Evolutionary conservation across 1,140 invertebrate genomes (phyloP).

Genomic region (Ceratosolen solmsi): DNA sequence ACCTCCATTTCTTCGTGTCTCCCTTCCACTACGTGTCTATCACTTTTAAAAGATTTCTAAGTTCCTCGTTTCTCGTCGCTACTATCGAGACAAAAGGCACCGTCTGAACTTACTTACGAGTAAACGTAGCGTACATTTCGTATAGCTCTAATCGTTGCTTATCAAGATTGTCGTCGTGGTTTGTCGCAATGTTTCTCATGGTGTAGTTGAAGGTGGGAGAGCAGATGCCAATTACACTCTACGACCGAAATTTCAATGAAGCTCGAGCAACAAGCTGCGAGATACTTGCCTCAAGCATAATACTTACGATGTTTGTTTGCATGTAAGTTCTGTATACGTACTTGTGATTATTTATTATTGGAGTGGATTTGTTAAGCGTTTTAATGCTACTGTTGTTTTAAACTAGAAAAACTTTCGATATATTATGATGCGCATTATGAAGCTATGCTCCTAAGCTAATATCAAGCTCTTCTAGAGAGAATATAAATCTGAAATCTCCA

Average conservation of each 20-base stretch:
- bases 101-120: neutral
- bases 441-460: too few species aligned
- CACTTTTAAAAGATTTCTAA: conserved; percentile 22
- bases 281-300: neutral
- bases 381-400: too few species aligned
- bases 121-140: neutral
- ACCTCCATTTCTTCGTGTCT: neutral
- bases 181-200: neutral
- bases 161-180: conserved; percentile 18
- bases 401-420: too few species aligned
- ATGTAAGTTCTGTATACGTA: neutral
- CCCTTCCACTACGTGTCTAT: neutral
- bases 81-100: neutral
- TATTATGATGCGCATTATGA: too few species aligned
- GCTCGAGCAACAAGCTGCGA: neutral
- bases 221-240: neutral
- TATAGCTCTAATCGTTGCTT: neutral
- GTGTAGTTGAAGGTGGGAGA: neutral
- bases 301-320: neutral
- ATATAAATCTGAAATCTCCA: too few species aligned
- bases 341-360: neutral
- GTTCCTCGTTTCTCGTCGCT: conserved; percentile 9
- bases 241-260: conserved; percentile 1
- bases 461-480: too few species aligned
- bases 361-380: too few species aligned